A percentile compares a stretch with the other conserved stretches of the same genome.
Conservation (phyloP, 2,888 invertebrate genomes). For the Polydrusus cervinus region DNA sequence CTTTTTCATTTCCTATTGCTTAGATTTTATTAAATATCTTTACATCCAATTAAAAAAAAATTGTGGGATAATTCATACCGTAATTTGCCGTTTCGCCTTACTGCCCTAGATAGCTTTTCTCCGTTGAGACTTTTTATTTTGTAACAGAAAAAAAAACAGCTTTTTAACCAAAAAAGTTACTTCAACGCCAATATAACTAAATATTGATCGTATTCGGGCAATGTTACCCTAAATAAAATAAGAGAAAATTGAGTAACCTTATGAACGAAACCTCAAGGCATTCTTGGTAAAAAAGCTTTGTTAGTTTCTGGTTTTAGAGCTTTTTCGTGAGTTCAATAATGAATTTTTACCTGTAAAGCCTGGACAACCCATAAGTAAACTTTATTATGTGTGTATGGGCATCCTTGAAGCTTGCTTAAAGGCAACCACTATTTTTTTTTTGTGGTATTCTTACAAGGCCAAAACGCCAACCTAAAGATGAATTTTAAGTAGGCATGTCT, state of each 20-base stretch:
- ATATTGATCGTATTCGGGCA: background rate
- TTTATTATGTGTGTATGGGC: background rate
- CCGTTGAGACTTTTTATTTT: too few species aligned
- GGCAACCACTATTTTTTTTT: conserved; percentile 12
- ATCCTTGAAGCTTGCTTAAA: too few species aligned
- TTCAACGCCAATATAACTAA: background rate
- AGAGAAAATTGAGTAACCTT: background rate
- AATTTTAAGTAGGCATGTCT: conserved; percentile 1
- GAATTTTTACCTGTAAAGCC: conserved; percentile 1
- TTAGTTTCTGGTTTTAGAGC: background rate
- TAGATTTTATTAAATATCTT: too few species aligned
- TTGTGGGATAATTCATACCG: too few species aligned
- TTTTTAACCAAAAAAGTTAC: too few species aligned
- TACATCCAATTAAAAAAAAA: too few species aligned
- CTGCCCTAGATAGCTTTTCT: too few species aligned
- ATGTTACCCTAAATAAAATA: background rate
- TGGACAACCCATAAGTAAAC: background rate
- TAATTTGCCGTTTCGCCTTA: too few species aligned
- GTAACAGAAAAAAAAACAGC: too few species aligned
- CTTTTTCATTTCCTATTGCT: too few species aligned
- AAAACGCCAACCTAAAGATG: conserved; percentile 10
- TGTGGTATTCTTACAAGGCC: background rate
- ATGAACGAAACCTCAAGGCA: background rate
- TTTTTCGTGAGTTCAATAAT: background rate
- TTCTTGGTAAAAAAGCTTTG: conserved; percentile 1